Conservation (phyloP, 2,113 vertebrate species). For the Macroglossus sobrinus region DNA sequence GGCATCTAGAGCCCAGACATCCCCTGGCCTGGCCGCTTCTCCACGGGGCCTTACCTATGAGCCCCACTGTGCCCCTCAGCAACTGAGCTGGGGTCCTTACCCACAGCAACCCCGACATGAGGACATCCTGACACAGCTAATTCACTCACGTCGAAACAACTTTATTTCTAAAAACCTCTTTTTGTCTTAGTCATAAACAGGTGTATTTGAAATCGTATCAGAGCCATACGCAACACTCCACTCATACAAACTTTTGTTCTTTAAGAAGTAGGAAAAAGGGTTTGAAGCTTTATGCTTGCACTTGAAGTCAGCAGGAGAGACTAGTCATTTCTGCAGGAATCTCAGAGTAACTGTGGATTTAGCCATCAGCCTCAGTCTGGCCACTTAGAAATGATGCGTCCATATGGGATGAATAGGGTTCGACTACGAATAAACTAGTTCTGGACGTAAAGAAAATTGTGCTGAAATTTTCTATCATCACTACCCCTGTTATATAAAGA, state of each 20-base stretch:
- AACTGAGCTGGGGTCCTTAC: background rate
- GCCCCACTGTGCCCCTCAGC: too few relatives aligned
- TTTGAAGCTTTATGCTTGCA: background rate
- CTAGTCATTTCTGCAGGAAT: background rate
- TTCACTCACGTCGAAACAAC: background rate
- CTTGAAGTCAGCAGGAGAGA: background rate
- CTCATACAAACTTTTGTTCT: background rate
- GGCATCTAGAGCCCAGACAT: background rate
- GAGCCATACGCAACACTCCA: background rate
- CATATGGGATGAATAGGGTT: background rate
- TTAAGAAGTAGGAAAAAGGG: background rate
- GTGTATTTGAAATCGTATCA: background rate
- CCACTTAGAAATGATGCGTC: background rate
- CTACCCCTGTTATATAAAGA: background rate
- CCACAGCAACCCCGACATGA: background rate
- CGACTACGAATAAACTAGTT: background rate
- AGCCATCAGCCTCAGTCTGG: background rate
- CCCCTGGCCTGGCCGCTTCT: background rate
- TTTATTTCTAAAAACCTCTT: background rate
- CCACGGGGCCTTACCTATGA: rapidly evolving
- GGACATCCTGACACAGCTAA: background rate
- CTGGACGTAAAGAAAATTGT: background rate
- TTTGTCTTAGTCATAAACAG: background rate
- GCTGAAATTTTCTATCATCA: background rate
- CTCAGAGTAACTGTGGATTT: background rate